These are phyloP conservation scores for Nyctereutes procyonoides DNA, from an alignment of 2,113 vertebrate species.

Conservation along the genomic window DNA sequence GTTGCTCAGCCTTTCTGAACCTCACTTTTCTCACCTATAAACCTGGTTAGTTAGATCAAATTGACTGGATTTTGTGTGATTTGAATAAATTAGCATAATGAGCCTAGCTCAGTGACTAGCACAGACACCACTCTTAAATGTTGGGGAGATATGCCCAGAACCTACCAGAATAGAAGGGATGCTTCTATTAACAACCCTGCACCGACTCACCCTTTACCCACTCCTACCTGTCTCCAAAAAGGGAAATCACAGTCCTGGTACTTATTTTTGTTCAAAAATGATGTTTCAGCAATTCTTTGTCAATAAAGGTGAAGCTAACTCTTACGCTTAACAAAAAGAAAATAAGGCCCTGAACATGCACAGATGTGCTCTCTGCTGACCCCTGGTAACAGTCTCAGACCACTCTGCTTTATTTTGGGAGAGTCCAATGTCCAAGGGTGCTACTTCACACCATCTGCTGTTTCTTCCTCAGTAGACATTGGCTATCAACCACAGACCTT, in stretches of 20 bases:
- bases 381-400: too few relatives aligned
- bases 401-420: neutral
- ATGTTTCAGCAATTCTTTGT: neutral
- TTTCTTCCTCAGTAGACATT: neutral
- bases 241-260: neutral
- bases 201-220: neutral
- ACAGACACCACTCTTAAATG: neutral
- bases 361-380: neutral
- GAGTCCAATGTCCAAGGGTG: rapidly evolving
- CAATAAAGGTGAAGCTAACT: neutral
- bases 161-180: too few relatives aligned
- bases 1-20: neutral
- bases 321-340: neutral
- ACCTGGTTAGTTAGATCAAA: neutral
- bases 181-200: neutral
- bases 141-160: neutral
- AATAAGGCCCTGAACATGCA: neutral
- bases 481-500: neutral
- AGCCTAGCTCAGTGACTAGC: neutral
- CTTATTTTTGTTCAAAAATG: neutral
- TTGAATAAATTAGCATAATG: neutral
- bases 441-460: rapidly evolving
- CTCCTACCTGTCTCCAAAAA: neutral
- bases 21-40: neutral
- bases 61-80: neutral